Conservation (phyloP, 2,113 vertebrate genomes). For the Panthera tigris region DNA sequence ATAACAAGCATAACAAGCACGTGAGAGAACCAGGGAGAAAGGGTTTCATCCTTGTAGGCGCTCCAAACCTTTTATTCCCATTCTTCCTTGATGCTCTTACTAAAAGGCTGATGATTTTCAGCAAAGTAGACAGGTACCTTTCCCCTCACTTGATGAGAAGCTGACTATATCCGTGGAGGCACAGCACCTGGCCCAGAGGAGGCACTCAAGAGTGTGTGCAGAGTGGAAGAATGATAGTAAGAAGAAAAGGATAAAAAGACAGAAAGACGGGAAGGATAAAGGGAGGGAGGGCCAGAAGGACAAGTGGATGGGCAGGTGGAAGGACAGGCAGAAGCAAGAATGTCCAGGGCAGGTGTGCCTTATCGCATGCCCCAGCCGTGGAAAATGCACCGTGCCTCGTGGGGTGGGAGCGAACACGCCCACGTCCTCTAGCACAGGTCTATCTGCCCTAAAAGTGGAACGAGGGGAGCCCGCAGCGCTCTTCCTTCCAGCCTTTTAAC, state of each 20-base stretch:
- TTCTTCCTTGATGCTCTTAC: conserved; percentile 27
- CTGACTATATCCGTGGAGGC: background rate
- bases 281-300: background rate
- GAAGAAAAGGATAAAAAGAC: background rate
- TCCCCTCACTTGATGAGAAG: conserved; percentile 6
- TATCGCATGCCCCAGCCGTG: background rate
- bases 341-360: background rate
- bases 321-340: background rate
- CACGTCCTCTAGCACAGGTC: background rate
- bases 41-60: background rate
- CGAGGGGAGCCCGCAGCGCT: background rate
- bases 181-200: background rate
- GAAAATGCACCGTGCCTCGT: no score
- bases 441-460: background rate
- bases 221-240: background rate
- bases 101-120: conserved; percentile 10
- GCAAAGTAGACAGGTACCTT: conserved; percentile 14
- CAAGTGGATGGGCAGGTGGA: background rate
- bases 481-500: background rate
- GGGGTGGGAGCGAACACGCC: background rate
- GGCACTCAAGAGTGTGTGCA: background rate
- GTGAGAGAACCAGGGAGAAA: background rate
- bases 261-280: background rate
- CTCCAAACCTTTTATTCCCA: background rate
- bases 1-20: background rate